A percentile compares a stretch with the other conserved stretches of the same genome.
phyloP scores from a whole-genome alignment of 2,797 vertebrate species.

The Hafferia zeledoni region DNA sequence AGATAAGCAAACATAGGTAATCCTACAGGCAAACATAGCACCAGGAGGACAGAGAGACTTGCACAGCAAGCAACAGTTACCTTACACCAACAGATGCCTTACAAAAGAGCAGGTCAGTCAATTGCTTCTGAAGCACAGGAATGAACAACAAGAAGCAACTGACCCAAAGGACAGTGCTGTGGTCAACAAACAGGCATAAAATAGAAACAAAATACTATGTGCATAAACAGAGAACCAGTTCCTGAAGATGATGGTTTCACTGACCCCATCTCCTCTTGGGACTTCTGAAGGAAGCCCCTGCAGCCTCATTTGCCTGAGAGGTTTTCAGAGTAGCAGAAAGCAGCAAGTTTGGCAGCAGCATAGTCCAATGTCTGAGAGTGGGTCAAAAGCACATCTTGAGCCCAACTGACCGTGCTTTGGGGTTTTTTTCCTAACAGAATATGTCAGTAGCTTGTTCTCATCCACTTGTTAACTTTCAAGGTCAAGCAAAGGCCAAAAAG shows the following conservation, averaged over 20 bases:
- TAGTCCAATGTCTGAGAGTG: neutral
- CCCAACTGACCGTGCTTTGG: neutral
- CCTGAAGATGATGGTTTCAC: neutral
- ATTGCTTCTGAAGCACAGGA: neutral
- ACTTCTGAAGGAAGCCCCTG: neutral
- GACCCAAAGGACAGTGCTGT: neutral
- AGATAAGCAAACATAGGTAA: constrained; percentile 6
- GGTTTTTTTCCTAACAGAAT: neutral
- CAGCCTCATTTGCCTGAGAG: neutral
- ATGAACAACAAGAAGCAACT: accelerated
- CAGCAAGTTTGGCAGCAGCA: neutral
- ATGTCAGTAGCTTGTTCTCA: neutral
- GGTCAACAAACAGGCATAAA: neutral
- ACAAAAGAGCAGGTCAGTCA: neutral
- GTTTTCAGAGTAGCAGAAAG: neutral
- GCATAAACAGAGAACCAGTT: neutral
- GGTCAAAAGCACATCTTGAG: neutral
- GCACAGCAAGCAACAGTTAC: neutral
- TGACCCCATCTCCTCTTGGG: neutral
- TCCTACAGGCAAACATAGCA: neutral
- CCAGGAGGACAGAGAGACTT: neutral
- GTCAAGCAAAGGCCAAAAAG: constrained; percentile 53
- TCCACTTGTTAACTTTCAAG: constrained; percentile 54
- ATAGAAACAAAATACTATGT: neutral
- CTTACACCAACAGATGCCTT: neutral